Evolutionary conservation across 2,888 invertebrate species (phyloP).

Genomic region (Frankliniella fusca): DNA sequence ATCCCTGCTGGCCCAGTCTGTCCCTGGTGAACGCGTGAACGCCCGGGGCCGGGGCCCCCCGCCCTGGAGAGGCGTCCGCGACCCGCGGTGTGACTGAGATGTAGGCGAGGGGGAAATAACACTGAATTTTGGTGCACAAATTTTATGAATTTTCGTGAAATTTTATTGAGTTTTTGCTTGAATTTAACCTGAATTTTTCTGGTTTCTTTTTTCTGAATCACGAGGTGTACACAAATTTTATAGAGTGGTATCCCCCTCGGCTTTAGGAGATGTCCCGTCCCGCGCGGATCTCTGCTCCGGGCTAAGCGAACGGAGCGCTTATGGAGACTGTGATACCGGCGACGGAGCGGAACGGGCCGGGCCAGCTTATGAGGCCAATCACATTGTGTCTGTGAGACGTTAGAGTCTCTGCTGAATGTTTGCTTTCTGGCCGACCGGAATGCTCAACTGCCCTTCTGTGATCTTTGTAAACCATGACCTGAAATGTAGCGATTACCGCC

Average conservation of each 20-base stretch:
- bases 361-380: background rate
- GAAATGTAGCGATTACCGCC: too few species aligned
- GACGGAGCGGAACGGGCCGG: background rate
- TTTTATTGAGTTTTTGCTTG: too few species aligned
- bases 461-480: constrained; percentile 16
- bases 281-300: background rate
- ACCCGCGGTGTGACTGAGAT: background rate
- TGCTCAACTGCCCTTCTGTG: background rate
- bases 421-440: background rate
- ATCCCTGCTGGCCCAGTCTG: background rate
- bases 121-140: too few species aligned
- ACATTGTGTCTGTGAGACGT: background rate
- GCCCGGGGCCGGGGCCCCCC: background rate
- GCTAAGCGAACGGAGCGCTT: background rate
- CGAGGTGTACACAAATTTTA: too few species aligned
- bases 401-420: background rate
- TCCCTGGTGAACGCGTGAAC: background rate
- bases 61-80: background rate
- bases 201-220: background rate
- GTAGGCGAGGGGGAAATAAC: background rate
- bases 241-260: too few species aligned
- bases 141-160: too few species aligned
- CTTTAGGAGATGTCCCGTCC: too few species aligned
- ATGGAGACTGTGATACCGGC: constrained; percentile 10
- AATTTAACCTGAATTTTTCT: background rate